A percentile compares a stretch with the other conserved stretches of the same genome.
phyloP scores from a whole-genome alignment of 2,888 invertebrate genomes.

The Platycheirus albimanus region DNA sequence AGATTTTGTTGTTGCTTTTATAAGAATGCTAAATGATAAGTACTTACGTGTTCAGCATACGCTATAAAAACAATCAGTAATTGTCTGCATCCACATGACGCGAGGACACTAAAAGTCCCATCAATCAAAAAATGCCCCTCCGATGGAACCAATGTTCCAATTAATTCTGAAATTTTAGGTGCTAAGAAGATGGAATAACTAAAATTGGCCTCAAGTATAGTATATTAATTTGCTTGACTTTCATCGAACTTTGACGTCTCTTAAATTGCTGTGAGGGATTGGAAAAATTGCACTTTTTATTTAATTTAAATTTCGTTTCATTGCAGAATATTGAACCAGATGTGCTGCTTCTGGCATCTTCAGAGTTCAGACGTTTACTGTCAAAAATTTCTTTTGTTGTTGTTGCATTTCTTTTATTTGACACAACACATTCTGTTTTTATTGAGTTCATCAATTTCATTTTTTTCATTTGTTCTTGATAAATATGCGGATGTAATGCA shows the following conservation, averaged over 20 bases:
- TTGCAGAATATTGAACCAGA: slow-evolving; percentile 14
- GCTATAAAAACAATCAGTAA: slow-evolving; percentile 21
- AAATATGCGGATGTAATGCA: slow-evolving; percentile 7
- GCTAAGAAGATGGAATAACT: slow-evolving; percentile 22
- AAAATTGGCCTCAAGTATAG: background rate
- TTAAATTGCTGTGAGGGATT: slow-evolving; percentile 7
- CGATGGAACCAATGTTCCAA: slow-evolving; percentile 10
- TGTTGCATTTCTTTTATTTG: slow-evolving; percentile 4
- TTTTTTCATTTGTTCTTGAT: background rate
- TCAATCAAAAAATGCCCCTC: slow-evolving; percentile 19
- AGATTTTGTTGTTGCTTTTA: too few species aligned
- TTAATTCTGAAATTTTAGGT: slow-evolving; percentile 22
- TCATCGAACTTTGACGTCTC: background rate
- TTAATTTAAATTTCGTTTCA: slow-evolving; percentile 2
- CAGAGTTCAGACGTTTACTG: slow-evolving; percentile 7
- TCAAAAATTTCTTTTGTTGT: slow-evolving; percentile 4
- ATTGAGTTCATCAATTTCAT: too few species aligned
- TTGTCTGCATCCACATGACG: too few species aligned
- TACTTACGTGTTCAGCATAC: slow-evolving; percentile 21
- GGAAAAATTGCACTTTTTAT: slow-evolving; percentile 15
- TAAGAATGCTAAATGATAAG: too few species aligned
- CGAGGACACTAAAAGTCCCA: slow-evolving; percentile 6
- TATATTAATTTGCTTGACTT: background rate
- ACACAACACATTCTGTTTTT: slow-evolving; percentile 4
- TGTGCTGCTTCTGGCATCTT: slow-evolving; percentile 21